phyloP scores from a whole-genome alignment of 2,888 invertebrate genomes.

The Vesta saturnalis region DNA sequence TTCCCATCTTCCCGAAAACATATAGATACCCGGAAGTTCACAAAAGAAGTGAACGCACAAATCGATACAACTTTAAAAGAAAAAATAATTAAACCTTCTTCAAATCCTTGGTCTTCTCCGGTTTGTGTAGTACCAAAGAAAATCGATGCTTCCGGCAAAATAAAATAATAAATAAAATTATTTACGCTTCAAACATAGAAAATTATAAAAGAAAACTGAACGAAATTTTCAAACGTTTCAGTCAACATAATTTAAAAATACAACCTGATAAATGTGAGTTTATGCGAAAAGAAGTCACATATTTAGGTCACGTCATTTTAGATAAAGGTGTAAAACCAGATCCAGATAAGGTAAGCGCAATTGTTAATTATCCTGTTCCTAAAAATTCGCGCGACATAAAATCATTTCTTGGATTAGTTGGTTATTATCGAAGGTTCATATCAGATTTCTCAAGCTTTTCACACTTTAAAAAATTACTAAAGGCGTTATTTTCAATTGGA shows the following conservation, averaged over 20 bases:
- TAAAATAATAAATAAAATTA: constrained; percentile 46
- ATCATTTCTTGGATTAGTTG: too few relatives aligned
- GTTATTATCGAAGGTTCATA: too few relatives aligned
- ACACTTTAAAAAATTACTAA: not conserved
- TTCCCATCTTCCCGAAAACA: constrained; percentile 34
- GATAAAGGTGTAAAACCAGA: constrained; percentile 54
- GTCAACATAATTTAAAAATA: too few relatives aligned
- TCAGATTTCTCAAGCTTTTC: too few relatives aligned
- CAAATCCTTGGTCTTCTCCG: constrained; percentile 21
- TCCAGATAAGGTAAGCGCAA: too few relatives aligned
- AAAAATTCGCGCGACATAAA: constrained; percentile 12
- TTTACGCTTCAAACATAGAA: not conserved
- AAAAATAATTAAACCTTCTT: not conserved
- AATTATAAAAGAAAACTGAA: not conserved
- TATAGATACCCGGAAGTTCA: constrained; percentile 23
- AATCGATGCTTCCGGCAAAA: constrained; percentile 46
- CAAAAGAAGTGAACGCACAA: not conserved
- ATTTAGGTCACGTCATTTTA: constrained; percentile 55
- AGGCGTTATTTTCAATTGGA: too few relatives aligned
- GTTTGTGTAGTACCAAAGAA: constrained; percentile 30
- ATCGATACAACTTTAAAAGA: not conserved
- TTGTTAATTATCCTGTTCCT: too few relatives aligned
- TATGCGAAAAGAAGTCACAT: too few relatives aligned
- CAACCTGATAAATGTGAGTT: too few relatives aligned
- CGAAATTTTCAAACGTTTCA: not conserved